Conservation (phyloP, 2,888 invertebrate species). For the Amitus sp. region DNA sequence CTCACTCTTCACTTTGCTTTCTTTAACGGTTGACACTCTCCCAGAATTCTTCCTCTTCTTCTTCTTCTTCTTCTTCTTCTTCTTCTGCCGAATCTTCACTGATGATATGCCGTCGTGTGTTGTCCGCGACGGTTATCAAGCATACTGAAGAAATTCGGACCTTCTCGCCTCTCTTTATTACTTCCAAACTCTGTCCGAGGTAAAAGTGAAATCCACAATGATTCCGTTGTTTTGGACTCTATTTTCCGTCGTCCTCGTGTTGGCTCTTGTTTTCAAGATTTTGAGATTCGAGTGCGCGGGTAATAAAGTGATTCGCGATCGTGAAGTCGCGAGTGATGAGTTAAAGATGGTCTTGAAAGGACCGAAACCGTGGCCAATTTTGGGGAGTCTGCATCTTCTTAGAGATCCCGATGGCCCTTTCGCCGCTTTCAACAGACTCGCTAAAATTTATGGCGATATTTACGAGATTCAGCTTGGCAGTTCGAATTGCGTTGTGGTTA, state of each 20-base stretch:
- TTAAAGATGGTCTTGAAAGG: conserved; percentile 39
- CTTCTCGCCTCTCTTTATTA: too few relatives aligned
- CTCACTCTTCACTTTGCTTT: background rate
- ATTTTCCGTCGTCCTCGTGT: conserved; percentile 10
- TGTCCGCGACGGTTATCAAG: too few relatives aligned
- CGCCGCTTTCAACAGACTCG: conserved; percentile 76
- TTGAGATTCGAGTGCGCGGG: background rate
- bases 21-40: background rate
- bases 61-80: too few relatives aligned
- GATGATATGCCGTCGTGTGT: too few relatives aligned
- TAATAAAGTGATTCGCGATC: background rate
- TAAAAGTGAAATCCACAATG: conserved; percentile 5
- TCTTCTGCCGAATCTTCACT: too few relatives aligned
- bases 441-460: conserved; percentile 78
- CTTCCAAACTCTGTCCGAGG: too few relatives aligned
- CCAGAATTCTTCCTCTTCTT: too few relatives aligned
- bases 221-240: conserved; percentile 29
- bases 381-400: conserved; percentile 78
- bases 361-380: conserved; percentile 69
- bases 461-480: conserved; percentile 76
- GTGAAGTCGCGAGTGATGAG: background rate
- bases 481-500: conserved; percentile 78
- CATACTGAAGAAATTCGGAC: too few relatives aligned
- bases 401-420: conserved; percentile 75
- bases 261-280: conserved; percentile 9